Evolutionary conservation across 2,888 invertebrate species (phyloP).

Genomic region (Andrena bucephala): DNA sequence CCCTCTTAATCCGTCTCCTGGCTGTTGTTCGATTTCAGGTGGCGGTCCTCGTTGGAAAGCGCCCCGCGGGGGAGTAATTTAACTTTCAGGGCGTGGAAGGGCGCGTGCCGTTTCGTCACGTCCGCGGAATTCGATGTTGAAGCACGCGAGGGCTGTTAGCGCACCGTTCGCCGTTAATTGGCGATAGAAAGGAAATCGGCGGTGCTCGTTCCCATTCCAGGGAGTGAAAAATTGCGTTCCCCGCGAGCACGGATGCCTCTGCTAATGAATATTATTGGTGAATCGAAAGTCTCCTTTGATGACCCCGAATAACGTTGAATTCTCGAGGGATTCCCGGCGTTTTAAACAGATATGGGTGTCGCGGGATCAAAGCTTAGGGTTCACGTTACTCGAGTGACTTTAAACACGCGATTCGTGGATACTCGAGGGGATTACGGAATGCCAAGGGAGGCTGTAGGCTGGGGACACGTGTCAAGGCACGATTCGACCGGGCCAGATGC

Average conservation of each 20-base stretch:
- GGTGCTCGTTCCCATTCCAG: no score
- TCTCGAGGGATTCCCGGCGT: no score
- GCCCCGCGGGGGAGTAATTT: conserved; percentile 48
- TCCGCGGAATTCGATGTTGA: conserved; percentile 30
- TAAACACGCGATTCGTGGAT: conserved; percentile 1
- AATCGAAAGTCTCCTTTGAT: no score
- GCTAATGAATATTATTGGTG: no score
- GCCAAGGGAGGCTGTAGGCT: conserved; percentile 1
- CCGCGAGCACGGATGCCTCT: background rate
- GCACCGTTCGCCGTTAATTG: conserved; percentile 4
- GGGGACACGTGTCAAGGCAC: conserved; percentile 40
- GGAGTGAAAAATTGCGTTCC: background rate
- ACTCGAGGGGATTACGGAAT: conserved; percentile 18
- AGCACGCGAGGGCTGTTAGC: background rate
- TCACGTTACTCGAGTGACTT: background rate
- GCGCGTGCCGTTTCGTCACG: conserved; percentile 45
- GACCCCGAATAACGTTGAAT: no score
- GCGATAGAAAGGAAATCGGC: background rate
- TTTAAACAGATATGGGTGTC: background rate
- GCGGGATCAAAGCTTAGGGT: background rate
- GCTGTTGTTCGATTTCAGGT: conserved; percentile 12
- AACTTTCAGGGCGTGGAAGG: conserved; percentile 14
- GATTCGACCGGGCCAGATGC: conserved; percentile 48
- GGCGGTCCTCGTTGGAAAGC: conserved; percentile 15
- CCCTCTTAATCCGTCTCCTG: background rate